Conservation (phyloP, 1,140 invertebrate genomes). For the Drosophila kikkawai region DNA sequence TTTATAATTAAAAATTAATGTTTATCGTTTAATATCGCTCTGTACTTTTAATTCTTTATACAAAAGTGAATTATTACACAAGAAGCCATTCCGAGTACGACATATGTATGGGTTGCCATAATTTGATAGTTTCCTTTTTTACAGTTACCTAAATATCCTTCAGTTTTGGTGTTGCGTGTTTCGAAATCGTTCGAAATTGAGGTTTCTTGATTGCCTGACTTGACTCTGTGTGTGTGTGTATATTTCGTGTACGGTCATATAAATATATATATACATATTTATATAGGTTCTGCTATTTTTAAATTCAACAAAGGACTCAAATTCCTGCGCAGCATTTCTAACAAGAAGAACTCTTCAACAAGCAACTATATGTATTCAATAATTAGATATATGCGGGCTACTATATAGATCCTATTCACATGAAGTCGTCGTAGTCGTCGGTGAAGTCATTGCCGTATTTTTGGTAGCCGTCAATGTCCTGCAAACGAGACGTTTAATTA, state of each 20-base stretch:
- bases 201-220: constrained; percentile 80
- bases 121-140: constrained; percentile 25
- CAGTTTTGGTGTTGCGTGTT: constrained; percentile 39
- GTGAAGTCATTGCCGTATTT: constrained; percentile 86
- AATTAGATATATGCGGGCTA: constrained; percentile 65
- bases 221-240: constrained; percentile 45
- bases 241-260: constrained; percentile 43
- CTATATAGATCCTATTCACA: constrained; percentile 85
- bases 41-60: constrained; percentile 69
- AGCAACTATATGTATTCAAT: constrained; percentile 76
- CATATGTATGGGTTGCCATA: constrained; percentile 16
- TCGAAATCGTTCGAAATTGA: constrained; percentile 70
- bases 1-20: background rate
- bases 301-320: constrained; percentile 73
- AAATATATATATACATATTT: constrained; percentile 60
- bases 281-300: constrained; percentile 49
- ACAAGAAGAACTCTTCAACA: constrained; percentile 78
- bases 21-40: constrained; percentile 71
- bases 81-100: constrained; percentile 64
- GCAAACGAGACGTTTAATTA: constrained; percentile 47
- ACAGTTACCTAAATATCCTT: constrained; percentile 50
- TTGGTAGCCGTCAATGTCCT: constrained; percentile 85
- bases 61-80: constrained; percentile 81
- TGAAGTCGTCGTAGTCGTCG: constrained; percentile 89
- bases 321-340: constrained; percentile 75